Conservation (phyloP, 2,113 vertebrate species). For the Buteo buteo region DNA sequence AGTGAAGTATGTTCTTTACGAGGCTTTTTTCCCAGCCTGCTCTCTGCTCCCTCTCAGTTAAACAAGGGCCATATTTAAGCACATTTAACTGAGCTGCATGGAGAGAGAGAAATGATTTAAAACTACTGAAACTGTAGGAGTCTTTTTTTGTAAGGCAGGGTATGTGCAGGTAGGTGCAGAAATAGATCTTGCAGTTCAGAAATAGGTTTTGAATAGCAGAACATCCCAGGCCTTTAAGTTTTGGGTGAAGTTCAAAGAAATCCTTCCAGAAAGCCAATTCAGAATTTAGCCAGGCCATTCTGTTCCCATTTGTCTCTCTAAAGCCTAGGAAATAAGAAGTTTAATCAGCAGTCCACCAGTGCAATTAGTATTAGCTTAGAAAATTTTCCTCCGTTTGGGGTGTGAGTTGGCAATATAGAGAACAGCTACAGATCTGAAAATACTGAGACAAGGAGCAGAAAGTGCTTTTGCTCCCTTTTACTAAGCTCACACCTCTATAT, state of each 20-base stretch:
- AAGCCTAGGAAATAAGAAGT: not conserved
- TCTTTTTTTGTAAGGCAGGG: not conserved
- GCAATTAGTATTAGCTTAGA: constrained; percentile 2
- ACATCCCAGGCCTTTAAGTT: constrained; percentile 35
- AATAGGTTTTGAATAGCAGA: constrained; percentile 18
- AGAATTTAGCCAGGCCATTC: constrained; percentile 18
- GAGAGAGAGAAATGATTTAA: not conserved
- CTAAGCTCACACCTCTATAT: not conserved
- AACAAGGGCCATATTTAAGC: not conserved
- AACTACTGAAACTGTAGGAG: not conserved
- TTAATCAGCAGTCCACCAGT: constrained; percentile 3
- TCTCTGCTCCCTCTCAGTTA: not conserved
- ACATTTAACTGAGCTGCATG: not conserved
- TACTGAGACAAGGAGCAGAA: not conserved
- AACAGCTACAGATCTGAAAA: not conserved
- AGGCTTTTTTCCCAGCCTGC: not conserved
- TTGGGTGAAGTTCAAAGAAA: constrained; percentile 29
- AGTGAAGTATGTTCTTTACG: not conserved
- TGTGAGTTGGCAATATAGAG: not conserved
- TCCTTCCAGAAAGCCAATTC: constrained; percentile 50
- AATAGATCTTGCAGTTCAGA: constrained; percentile 3
- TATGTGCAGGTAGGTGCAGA: not conserved
- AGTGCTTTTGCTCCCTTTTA: not conserved
- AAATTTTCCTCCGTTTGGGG: not conserved
- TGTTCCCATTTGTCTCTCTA: constrained; percentile 37